Evolutionary conservation across 2,888 invertebrate species (phyloP).

Genomic region (Brachycybe producta): DNA sequence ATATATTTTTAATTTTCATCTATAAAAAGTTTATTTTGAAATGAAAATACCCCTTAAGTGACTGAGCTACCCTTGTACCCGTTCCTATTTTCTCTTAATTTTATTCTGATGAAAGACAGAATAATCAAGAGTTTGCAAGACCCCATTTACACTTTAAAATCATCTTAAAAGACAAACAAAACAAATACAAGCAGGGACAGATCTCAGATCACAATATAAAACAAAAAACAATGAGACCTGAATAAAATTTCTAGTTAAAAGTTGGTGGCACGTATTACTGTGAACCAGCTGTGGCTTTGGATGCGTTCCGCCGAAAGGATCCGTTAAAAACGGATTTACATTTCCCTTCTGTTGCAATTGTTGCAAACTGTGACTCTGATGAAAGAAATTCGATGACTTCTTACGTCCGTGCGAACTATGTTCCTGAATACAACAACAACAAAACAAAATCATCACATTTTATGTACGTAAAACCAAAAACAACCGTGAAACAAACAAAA

Average conservation of each 20-base stretch:
- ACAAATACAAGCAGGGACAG: too few relatives aligned
- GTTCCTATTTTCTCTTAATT: too few relatives aligned
- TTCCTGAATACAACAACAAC: conserved; percentile 11
- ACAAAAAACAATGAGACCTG: too few relatives aligned
- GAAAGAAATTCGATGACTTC: conserved; percentile 18
- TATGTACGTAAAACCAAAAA: neutral
- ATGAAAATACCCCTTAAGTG: too few relatives aligned
- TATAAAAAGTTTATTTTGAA: too few relatives aligned
- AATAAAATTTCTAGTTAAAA: conserved; percentile 71
- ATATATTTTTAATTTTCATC: neutral
- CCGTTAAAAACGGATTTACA: conserved; percentile 13
- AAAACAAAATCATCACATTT: neutral
- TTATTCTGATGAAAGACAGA: too few relatives aligned
- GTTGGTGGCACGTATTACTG: conserved; percentile 69
- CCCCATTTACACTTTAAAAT: too few relatives aligned
- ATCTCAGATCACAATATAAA: too few relatives aligned
- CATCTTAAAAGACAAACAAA: too few relatives aligned
- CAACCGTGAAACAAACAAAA: neutral
- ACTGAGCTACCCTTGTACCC: too few relatives aligned
- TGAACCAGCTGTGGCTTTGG: conserved; percentile 52
- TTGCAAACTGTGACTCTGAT: conserved; percentile 20
- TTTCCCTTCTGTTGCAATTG: conserved; percentile 22
- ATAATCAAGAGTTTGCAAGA: too few relatives aligned
- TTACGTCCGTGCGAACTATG: conserved; percentile 13
- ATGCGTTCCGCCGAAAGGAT: neutral